Base-by-base conservation (phyloP, 1,140 invertebrate genomes). In the Drosophila sturtevanti region DNA sequence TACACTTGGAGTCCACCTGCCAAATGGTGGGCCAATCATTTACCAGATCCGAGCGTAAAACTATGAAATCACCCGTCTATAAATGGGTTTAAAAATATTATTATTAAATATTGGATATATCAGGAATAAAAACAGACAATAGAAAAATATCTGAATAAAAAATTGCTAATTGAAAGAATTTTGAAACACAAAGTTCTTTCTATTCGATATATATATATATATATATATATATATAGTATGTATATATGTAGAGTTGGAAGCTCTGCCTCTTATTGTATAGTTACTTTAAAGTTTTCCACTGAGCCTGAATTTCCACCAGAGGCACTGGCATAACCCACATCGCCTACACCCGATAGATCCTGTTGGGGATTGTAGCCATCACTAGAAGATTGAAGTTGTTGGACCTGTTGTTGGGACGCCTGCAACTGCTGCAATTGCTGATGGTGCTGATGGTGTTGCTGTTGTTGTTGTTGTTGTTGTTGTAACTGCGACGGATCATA, bases 1-100 rank as follows among this genome's bases (percentile, higher is more conserved):
- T 93, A 16, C 95, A 95, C 92, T 97, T 97, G 1, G 96, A 96
- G 90, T 97, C 96, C 56, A 97, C 96, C 92, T 96, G 94, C 97
- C 97, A 98, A 72, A 98, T 94, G 4, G 95, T 93, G 4, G 96
- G 96, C 94, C 95, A 96, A 81, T 96, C 94, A 91, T 96, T 93
- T 61, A 93, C 93, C 44, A 96, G 91, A 92, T 97, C 96, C 37
- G 94, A 92, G 92, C 96, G 96, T 68, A 97, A 94, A 37, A 96
- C 95, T 52, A 98, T 95, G 93, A 97, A 98, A 89, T 97, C 96
- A 51, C 96, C 96, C 58, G 95, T 94, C 96, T 97, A 91, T 61
- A 93, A 92, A 74, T 31, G 68, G 14, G 18, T 21, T 16, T 31
- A 18, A 38, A 12, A 14, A 31, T 31, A 31, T 31, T 14, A 38